Evolutionary conservation across 2,888 invertebrate species (phyloP), one percentile per base, ranked within the genome.

Genomic region (Deilephila porcellus): DNA sequence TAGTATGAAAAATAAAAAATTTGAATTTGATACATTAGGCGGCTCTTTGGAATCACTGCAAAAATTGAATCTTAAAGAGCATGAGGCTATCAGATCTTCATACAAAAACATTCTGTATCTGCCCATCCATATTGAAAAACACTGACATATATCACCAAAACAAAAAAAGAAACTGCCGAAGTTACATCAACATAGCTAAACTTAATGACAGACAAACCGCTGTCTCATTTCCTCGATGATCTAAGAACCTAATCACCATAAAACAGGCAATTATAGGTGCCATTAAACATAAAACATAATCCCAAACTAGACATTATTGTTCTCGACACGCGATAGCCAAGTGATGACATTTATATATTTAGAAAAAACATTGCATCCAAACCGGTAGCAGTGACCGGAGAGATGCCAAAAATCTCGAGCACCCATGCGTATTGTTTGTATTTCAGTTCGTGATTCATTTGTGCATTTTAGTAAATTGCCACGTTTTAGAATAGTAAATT

Each of bases 321-420:
- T 67, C 19, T 34, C n/a, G 37, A 72, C 72, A 37, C 56, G 72
- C 63, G 59, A 59, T 19, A 34, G 29, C 64, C 72, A 34, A 37
- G 34, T 67, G 71, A 71, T 71, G 53, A 7, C 71, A 73, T 71
- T 37, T 14, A 19, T 73, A 73, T 71, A 34, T 56, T 71, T 73
- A 73, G 71, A 62, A 34, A 63, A 71, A 71, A 60, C 29, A 37
- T 67, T 73, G 73, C 73, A 73, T 73, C 73, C 71, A 73, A 73
- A 63, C 62, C 52, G 60, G 70, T 71, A 63, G 62, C 53, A 59
- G 60, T 29, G 67, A 17, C 52, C 64, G 70, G 52, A 7, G 34
- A n/a, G 34, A 19, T 80, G 83, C 82, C 83, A 82, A 75, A 75
- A 73, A 60, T 74, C 76, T 62, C 74, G 78, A 80, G 56, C 82